Evolutionary conservation across 2,797 vertebrate genomes (phyloP).

Genomic region (Glossophaga mutica): DNA sequence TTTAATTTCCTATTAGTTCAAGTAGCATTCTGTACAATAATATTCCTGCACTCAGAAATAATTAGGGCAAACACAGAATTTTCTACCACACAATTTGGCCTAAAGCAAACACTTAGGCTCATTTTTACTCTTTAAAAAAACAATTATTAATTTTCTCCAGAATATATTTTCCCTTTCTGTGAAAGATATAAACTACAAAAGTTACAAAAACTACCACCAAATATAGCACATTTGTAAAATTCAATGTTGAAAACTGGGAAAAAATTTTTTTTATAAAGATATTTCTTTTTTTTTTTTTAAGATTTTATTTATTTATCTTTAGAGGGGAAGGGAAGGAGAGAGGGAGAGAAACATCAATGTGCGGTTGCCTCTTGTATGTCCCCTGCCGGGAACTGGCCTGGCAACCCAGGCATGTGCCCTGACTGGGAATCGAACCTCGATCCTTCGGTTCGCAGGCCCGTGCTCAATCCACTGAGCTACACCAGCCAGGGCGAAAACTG

Average conservation of each 20-base stretch:
- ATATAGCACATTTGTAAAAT: neutral
- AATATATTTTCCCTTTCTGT: neutral
- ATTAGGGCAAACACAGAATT: neutral
- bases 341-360: too few species aligned
- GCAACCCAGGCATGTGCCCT: too few species aligned
- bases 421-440: too few species aligned
- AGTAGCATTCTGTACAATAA: neutral
- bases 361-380: too few species aligned
- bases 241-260: neutral
- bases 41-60: neutral
- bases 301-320: too few species aligned
- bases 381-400: too few species aligned
- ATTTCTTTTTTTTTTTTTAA: too few species aligned
- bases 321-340: too few species aligned
- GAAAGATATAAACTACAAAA: neutral
- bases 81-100: neutral
- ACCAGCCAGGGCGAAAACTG: too few species aligned
- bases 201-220: neutral
- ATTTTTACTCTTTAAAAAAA: neutral
- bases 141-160: neutral
- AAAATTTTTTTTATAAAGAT: too few species aligned
- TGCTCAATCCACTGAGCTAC: too few species aligned
- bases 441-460: too few species aligned
- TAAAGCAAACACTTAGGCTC: neutral
- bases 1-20: neutral